Evolutionary conservation across 2,888 invertebrate genomes (phyloP).

Genomic region (Luperina testacea): DNA sequence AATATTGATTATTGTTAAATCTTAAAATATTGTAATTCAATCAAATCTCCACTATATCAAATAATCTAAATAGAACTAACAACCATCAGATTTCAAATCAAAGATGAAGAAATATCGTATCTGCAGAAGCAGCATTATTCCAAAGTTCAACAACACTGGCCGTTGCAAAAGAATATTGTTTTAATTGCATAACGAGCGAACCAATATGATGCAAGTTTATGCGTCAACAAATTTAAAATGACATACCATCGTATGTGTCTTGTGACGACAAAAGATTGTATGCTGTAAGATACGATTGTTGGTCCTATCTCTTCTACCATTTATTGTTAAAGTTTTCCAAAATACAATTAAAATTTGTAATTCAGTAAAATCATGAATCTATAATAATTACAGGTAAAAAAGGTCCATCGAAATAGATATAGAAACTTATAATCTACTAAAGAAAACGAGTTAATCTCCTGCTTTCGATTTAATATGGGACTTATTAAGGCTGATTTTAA

Average conservation of each 20-base stretch:
- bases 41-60: neutral
- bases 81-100: constrained; percentile 5
- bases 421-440: neutral
- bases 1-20: neutral
- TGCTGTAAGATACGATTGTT: constrained; percentile 1
- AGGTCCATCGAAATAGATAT: too few species aligned
- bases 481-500: constrained; percentile 14
- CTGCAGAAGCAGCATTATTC: constrained; percentile 12
- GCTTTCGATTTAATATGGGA: constrained; percentile 6
- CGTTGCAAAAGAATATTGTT: constrained; percentile 51
- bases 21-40: neutral
- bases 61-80: neutral
- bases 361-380: neutral
- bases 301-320: too few species aligned
- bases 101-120: constrained; percentile 32
- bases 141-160: constrained; percentile 52
- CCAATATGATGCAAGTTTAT: constrained; percentile 52
- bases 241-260: constrained; percentile 18
- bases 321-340: too few species aligned
- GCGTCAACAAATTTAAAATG: constrained; percentile 48
- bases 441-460: neutral
- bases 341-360: neutral
- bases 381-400: neutral
- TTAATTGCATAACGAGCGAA: constrained; percentile 50
- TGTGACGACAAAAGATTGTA: constrained; percentile 15